phyloP scores from a whole-genome alignment of 1,140 invertebrate genomes.

The Stegodyphus dumicola region DNA sequence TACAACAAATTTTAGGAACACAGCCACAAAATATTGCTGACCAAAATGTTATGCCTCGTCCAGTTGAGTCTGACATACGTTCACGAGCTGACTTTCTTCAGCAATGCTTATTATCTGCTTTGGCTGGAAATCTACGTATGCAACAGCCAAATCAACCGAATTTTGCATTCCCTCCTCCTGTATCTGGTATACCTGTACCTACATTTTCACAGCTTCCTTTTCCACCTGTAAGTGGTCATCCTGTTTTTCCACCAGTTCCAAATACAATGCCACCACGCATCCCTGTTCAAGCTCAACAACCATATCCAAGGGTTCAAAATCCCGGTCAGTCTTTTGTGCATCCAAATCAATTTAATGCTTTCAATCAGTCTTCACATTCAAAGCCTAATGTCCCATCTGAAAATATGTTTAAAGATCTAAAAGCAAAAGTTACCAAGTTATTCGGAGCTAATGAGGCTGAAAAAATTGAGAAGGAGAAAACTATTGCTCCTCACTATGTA shows the following conservation, averaged over 20 bases:
- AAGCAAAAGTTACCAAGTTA: constrained; percentile 31
- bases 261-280: background rate
- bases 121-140: background rate
- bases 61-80: background rate
- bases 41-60: background rate
- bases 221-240: background rate
- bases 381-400: background rate
- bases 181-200: background rate
- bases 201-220: background rate
- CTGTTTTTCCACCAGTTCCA: background rate
- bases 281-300: background rate
- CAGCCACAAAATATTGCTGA: background rate
- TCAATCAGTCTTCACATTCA: background rate
- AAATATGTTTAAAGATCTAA: constrained; percentile 38
- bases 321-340: background rate
- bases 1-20: background rate
- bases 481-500: background rate
- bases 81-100: background rate
- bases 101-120: background rate
- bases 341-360: too few species aligned
- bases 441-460: constrained; percentile 35
- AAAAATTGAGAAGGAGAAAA: background rate
- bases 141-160: background rate
- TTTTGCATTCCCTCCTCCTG: background rate
- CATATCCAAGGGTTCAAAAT: background rate